phyloP scores from a whole-genome alignment of 1,140 invertebrate genomes.

The Nasonia vitripennis region DNA sequence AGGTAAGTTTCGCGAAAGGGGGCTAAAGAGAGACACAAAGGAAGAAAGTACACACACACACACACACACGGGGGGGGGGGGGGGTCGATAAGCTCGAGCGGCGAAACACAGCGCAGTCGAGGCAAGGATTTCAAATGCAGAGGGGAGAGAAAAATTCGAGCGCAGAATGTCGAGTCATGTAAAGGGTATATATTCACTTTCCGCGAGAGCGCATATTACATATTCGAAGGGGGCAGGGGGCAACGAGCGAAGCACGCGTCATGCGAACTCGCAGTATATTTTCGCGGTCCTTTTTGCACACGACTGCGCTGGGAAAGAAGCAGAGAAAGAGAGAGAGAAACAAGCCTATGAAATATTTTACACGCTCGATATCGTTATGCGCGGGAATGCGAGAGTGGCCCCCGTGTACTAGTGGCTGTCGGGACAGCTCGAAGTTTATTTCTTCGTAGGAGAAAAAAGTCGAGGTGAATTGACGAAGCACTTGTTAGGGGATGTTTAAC shows the following conservation, averaged over 20 bases:
- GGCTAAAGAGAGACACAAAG: not conserved
- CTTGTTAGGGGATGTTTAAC: too few relatives aligned
- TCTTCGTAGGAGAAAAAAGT: not conserved
- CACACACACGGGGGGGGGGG: too few relatives aligned
- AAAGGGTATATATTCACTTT: slow-evolving; percentile 40
- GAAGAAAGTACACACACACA: not conserved
- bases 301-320: not conserved
- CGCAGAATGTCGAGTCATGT: slow-evolving; percentile 29
- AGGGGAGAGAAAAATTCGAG: slow-evolving; percentile 19
- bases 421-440: not conserved
- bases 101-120: not conserved
- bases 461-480: too few relatives aligned
- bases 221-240: slow-evolving; percentile 4
- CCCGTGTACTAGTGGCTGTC: not conserved
- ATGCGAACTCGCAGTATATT: slow-evolving; percentile 41
- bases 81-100: not conserved
- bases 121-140: slow-evolving; percentile 33
- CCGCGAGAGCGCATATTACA: slow-evolving; percentile 17
- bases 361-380: slow-evolving; percentile 27
- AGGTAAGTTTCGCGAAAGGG: slow-evolving; percentile 16
- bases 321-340: not conserved
- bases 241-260: not conserved
- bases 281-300: slow-evolving; percentile 10
- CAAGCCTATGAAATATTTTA: slow-evolving; percentile 33
- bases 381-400: not conserved